Evolutionary conservation across 2,113 vertebrate species (phyloP).

Genomic region (Rhea pennata): DNA sequence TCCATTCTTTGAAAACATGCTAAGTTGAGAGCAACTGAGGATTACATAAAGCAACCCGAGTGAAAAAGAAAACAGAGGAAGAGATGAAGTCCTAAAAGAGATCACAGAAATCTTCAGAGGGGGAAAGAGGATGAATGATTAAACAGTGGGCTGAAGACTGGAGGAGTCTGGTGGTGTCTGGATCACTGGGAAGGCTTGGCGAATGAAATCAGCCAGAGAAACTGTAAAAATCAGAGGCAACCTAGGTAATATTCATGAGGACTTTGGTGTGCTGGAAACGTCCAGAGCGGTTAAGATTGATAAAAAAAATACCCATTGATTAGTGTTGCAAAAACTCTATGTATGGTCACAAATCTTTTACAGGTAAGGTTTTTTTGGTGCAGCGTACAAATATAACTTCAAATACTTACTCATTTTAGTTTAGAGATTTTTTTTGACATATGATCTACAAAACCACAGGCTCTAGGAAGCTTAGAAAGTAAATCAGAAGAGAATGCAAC

Average conservation of each 20-base stretch:
- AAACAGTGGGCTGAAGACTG: background rate
- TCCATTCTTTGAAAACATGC: background rate
- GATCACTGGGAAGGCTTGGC: background rate
- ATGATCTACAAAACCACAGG: background rate
- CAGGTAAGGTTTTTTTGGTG: background rate
- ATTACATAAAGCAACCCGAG: background rate
- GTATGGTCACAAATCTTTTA: background rate
- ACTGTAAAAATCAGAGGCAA: background rate
- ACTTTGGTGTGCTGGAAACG: background rate
- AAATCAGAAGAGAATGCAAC: background rate
- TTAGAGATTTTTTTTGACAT: background rate
- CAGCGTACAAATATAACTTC: background rate
- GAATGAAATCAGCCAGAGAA: background rate
- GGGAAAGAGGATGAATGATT: background rate
- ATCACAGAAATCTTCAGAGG: background rate
- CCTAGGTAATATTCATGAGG: background rate
- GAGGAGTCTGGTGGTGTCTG: background rate
- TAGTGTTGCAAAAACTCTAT: background rate
- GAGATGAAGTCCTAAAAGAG: background rate
- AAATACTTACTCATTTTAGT: background rate
- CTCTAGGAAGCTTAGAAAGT: background rate
- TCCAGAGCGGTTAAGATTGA: background rate
- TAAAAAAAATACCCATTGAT: background rate
- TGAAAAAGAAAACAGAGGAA: background rate
- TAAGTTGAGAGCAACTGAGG: background rate